Conservation (phyloP, 1,140 invertebrate species). For the Bombus impatiens region DNA sequence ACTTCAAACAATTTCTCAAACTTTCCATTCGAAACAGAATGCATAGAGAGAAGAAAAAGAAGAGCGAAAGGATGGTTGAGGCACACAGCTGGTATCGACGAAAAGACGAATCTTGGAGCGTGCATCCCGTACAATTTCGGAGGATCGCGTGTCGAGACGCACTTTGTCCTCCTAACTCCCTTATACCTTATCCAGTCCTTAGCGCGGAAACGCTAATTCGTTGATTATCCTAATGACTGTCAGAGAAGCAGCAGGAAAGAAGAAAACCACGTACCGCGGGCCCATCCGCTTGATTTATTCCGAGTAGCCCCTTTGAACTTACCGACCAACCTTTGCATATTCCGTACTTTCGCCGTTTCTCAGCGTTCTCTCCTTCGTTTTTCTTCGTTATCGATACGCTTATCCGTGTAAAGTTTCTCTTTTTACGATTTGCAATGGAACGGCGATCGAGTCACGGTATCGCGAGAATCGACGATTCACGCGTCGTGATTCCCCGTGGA, state of each 20-base stretch:
- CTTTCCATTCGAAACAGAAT: not conserved
- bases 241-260: constrained; percentile 65
- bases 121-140: constrained; percentile 53
- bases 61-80: rapidly evolving
- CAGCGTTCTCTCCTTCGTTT: not conserved
- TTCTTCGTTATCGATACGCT: not conserved
- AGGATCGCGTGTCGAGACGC: constrained; percentile 77
- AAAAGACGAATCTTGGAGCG: constrained; percentile 55
- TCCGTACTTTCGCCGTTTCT: constrained; percentile 2
- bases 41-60: not conserved
- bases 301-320: constrained; percentile 56
- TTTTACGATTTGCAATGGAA: constrained; percentile 8
- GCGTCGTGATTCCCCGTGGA: not conserved
- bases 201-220: constrained; percentile 78
- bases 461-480: not conserved
- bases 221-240: constrained; percentile 78
- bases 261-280: constrained; percentile 55
- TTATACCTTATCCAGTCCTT: constrained; percentile 77
- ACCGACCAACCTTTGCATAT: constrained; percentile 35
- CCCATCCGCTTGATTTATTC: constrained; percentile 59
- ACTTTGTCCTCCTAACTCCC: constrained; percentile 76
- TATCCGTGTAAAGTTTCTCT: not conserved
- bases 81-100: constrained; percentile 14
- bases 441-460: not conserved
- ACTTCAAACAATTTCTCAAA: not conserved